Evolutionary conservation across 2,113 vertebrate species (phyloP).

Genomic region (Muntiacus muntjak): DNA sequence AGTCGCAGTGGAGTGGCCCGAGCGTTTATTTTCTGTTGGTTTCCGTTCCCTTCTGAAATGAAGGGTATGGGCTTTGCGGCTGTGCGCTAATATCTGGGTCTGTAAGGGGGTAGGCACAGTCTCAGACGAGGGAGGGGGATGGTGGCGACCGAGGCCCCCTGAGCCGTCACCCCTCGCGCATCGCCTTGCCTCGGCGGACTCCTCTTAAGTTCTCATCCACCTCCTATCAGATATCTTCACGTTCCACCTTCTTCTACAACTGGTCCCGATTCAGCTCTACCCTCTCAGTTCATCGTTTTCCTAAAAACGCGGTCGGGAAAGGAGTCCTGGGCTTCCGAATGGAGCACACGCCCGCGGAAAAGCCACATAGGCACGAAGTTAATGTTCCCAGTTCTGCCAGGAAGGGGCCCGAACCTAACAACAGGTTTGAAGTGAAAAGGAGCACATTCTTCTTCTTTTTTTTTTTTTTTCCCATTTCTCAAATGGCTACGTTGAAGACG

Average conservation of each 20-base stretch:
- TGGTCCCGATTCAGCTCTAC: background rate
- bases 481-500: background rate
- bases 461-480: background rate
- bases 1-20: accelerated
- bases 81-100: background rate
- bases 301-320: background rate
- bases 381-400: background rate
- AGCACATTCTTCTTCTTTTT: background rate
- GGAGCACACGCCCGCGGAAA: background rate
- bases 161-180: background rate
- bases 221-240: background rate
- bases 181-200: background rate
- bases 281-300: too few species aligned
- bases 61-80: conserved; percentile 1
- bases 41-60: conserved; percentile 26
- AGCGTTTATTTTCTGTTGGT: background rate
- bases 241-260: background rate
- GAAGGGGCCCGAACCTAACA: background rate
- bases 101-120: background rate
- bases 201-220: accelerated
- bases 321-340: background rate
- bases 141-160: background rate
- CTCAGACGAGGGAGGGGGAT: background rate
- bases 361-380: background rate
- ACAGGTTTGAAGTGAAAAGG: background rate